These are phyloP conservation scores for Macropodus opercularis DNA, from an alignment of 2,797 vertebrate species.

Conservation along the genomic window DNA sequence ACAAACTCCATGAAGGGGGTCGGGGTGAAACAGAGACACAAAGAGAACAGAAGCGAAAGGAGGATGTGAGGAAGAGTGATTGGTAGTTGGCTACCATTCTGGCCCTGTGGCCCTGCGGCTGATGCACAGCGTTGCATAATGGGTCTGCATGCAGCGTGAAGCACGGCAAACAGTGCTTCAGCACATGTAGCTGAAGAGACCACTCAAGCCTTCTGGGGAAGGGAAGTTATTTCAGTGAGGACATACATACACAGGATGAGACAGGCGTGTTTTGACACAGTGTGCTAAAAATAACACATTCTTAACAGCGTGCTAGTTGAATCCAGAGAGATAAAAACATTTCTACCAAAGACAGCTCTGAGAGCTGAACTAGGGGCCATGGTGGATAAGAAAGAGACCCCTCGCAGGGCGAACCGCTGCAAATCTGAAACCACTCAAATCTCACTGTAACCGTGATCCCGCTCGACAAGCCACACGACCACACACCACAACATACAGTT, in stretches of 20 bases:
- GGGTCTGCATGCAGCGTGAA: conserved; percentile 63
- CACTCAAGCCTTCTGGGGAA: conserved; percentile 70
- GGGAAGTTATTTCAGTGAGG: conserved; percentile 67
- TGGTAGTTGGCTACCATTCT: conserved; percentile 59
- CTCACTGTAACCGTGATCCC: conserved; percentile 38
- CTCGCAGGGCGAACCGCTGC: conserved; percentile 26
- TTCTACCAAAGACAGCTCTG: conserved; percentile 40
- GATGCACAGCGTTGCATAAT: conserved; percentile 72
- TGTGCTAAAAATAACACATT: conserved; percentile 77
- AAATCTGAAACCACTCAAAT: conserved; percentile 29
- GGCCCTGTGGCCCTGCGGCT: conserved; percentile 61
- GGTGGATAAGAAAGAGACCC: conserved; percentile 28
- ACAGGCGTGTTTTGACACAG: conserved; percentile 79
- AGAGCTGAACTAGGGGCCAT: conserved; percentile 29
- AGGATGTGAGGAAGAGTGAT: conserved; percentile 42
- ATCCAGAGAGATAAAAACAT: conserved; percentile 50
- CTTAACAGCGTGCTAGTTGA: conserved; percentile 64
- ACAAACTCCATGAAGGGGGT: conserved; percentile 19
- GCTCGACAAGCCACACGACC: conserved; percentile 50
- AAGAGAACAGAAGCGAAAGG: conserved; percentile 24
- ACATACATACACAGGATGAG: conserved; percentile 70
- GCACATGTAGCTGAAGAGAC: conserved; percentile 71
- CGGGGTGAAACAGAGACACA: conserved; percentile 22
- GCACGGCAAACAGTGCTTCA: conserved; percentile 56
- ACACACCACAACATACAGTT: conserved; percentile 21